phyloP scores from a whole-genome alignment of 1,140 invertebrate genomes.

The Habropoda laboriosa region DNA sequence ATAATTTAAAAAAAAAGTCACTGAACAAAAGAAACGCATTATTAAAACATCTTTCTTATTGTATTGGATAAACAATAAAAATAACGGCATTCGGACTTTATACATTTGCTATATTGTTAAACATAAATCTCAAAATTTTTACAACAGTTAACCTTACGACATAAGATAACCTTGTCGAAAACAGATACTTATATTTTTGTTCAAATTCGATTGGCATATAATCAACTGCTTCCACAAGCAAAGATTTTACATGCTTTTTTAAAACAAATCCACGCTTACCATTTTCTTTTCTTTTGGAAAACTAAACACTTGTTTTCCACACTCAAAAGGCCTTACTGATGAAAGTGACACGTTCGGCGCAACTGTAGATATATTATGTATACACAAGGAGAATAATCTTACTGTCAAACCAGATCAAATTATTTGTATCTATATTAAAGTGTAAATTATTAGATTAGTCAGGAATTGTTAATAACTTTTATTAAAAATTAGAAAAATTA shows the following conservation, averaged over 20 bases:
- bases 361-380: neutral
- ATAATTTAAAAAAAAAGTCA: neutral
- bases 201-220: slow-evolving; percentile 16
- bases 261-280: slow-evolving; percentile 43
- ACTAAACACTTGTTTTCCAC: neutral
- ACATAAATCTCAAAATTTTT: slow-evolving; percentile 19
- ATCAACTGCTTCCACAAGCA: slow-evolving; percentile 28
- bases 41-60: neutral
- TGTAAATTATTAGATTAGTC: no score
- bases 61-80: neutral
- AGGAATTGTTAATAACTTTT: no score
- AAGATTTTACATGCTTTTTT: slow-evolving; percentile 33
- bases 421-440: neutral
- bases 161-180: slow-evolving; percentile 9
- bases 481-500: no score
- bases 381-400: neutral
- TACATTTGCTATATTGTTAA: neutral
- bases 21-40: neutral
- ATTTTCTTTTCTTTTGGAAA: slow-evolving; percentile 41
- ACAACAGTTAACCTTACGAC: slow-evolving; percentile 50
- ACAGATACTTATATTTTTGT: slow-evolving; percentile 10
- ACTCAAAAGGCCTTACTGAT: slow-evolving; percentile 7
- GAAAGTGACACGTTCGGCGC: neutral
- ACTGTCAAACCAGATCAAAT: neutral
- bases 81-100: neutral